Base-by-base conservation (phyloP, 2,888 invertebrate species). In the Vanessa cardui region DNA sequence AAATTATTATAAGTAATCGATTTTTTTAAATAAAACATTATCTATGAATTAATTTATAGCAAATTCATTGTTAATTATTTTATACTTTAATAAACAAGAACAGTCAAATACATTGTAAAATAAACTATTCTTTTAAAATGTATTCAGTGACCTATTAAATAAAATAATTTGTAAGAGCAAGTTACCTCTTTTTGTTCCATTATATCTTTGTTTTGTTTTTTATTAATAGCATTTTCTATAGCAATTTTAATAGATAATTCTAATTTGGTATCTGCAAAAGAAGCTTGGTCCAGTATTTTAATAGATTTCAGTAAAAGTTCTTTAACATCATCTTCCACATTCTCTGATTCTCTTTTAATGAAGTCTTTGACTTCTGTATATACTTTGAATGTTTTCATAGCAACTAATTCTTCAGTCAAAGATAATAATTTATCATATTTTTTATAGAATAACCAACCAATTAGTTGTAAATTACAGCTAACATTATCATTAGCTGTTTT, bases 361-460 rank as follows among this genome's bases (percentile, higher is more conserved):
- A 86, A 70, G 47, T 85, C 79, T 61, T 85, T 71, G n/a, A 88
- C 82, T 78, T 92, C 90, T 60, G 72, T 74, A 68, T 78, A 86
- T 4, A 88, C 66, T 79, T 86, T 88, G 68, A 83, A 82, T 69
- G 83, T 76, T 62, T 78, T 69, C 8, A 73, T 70, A 74, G 82
- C 78, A 64, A 72, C 75, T 58, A 86, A 62, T 72, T 76, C 73
- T 74, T 88, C 74, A 82, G 84, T 84, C 18, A 83, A 64, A 6
- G 70, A 56, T 44, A 74, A 70, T 64, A 88, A 76, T 77, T 93
- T 90, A 9, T 94, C 90, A 90, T 95, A 95, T 83, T 97, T 96
- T 75, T 94, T 94, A 78, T 94, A 95, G 58, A 95, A 83, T 5
- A 94, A 87, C 83, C 94, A 93, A 6, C 97, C 97, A 72, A 96